These are phyloP conservation scores for Melipona beecheii DNA, from an alignment of 2,888 invertebrate species.

Conservation along the genomic window DNA sequence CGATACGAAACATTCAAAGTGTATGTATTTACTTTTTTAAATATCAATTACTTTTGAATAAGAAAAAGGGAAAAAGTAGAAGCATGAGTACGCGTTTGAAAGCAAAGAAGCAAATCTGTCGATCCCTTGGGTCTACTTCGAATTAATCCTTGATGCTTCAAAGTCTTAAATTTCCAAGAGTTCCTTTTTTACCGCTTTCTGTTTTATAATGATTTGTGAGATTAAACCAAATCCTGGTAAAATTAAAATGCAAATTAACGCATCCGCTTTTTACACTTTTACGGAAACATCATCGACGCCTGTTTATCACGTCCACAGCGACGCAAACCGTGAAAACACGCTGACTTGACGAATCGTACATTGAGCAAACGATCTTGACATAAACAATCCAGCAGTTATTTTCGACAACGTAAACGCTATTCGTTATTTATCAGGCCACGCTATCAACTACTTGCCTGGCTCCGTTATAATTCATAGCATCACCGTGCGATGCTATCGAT, in stretches of 20 bases:
- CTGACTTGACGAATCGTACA: constrained; percentile 18
- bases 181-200: too few species aligned
- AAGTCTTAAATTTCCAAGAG: too few species aligned
- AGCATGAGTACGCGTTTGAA: neutral
- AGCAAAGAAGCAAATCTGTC: neutral
- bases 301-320: constrained; percentile 29
- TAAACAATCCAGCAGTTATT: constrained; percentile 48
- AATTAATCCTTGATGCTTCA: neutral
- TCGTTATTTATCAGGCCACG: constrained; percentile 50
- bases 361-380: constrained; percentile 45
- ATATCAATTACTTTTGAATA: neutral
- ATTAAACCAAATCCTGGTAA: too few species aligned
- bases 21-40: too few species aligned
- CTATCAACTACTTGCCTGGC: constrained; percentile 46
- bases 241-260: neutral
- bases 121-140: neutral
- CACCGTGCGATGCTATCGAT: constrained; percentile 63
- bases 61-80: neutral
- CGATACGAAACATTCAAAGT: too few species aligned
- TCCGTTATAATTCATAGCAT: constrained; percentile 59
- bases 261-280: constrained; percentile 1
- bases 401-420: constrained; percentile 55
- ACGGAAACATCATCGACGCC: constrained; percentile 1
- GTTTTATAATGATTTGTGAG: too few species aligned
- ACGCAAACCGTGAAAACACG: constrained; percentile 27